phyloP scores from a whole-genome alignment of 1,140 invertebrate genomes.

The Eriocheir sinensis region DNA sequence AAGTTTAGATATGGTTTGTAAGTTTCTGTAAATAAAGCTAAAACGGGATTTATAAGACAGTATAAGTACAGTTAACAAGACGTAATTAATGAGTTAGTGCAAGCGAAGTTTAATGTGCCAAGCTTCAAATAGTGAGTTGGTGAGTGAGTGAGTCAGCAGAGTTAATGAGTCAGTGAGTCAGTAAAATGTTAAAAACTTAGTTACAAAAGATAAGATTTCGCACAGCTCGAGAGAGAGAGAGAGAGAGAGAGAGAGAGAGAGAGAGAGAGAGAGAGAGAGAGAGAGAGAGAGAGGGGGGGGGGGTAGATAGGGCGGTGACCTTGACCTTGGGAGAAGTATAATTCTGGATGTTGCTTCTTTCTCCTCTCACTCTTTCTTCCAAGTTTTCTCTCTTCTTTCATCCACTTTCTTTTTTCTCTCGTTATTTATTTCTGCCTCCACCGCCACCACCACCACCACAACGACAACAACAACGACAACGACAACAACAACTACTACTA shows the following conservation, averaged over 20 bases:
- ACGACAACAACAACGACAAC: neutral
- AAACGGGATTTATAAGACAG: too few relatives aligned
- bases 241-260: conserved; percentile 4
- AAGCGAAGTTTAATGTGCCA: too few relatives aligned
- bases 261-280: conserved; percentile 41
- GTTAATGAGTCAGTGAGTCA: too few relatives aligned
- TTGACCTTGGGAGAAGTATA: neutral
- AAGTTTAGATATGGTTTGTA: too few relatives aligned
- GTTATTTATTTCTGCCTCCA: neutral
- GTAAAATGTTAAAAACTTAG: too few relatives aligned
- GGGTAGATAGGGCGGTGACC: neutral
- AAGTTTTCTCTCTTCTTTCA: neutral
- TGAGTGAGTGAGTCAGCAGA: too few relatives aligned
- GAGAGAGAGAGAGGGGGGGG: neutral
- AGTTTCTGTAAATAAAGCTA: too few relatives aligned
- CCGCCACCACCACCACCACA: neutral
- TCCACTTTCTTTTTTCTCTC: neutral
- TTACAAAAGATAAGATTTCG: too few relatives aligned
- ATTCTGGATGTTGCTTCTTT: neutral
- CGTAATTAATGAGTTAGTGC: too few relatives aligned
- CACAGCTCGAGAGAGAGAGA: conserved; percentile 41
- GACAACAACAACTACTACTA: neutral
- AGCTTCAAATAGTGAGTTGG: too few relatives aligned
- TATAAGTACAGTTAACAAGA: too few relatives aligned
- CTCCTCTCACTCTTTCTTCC: neutral